These are phyloP conservation scores for Oconnorella tubifera DNA, from an alignment of 2,888 invertebrate genomes.

Conservation along the genomic window DNA sequence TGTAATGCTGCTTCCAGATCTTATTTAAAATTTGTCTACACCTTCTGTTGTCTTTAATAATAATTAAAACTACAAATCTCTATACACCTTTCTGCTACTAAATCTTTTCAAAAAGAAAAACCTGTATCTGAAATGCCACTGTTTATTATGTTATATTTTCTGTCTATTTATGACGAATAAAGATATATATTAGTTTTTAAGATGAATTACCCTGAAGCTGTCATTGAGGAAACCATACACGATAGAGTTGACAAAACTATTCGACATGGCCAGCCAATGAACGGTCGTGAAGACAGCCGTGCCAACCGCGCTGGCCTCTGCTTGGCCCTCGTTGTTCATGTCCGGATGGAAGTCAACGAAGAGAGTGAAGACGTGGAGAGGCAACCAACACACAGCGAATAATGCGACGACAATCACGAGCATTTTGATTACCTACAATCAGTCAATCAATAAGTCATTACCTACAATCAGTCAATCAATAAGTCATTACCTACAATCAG, in stretches of 20 bases:
- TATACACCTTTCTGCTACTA: too few species aligned
- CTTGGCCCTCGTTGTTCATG: constrained; percentile 19
- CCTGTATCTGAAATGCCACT: too few species aligned
- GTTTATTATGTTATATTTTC: too few species aligned
- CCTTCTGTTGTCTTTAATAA: too few species aligned
- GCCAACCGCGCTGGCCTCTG: constrained; percentile 13
- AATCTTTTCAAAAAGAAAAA: too few species aligned
- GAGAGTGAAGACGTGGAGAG: constrained; percentile 49
- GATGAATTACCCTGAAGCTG: constrained; percentile 52
- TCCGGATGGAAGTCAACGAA: constrained; percentile 44
- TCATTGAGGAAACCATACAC: constrained; percentile 55
- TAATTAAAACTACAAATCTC: too few species aligned
- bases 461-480: neutral
- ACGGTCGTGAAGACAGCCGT: constrained; percentile 39
- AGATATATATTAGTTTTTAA: too few species aligned
- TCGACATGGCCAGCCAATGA: constrained; percentile 55
- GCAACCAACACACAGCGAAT: constrained; percentile 54
- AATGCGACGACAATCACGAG: constrained; percentile 49
- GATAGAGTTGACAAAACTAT: constrained; percentile 53
- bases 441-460: neutral
- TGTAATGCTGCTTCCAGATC: too few species aligned
- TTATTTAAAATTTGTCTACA: too few species aligned
- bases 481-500: neutral
- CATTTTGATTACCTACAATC: constrained; percentile 54
- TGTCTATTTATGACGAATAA: too few species aligned